Evolutionary conservation across 2,888 invertebrate genomes (phyloP).

Genomic region (Sphaerophoria taeniata): DNA sequence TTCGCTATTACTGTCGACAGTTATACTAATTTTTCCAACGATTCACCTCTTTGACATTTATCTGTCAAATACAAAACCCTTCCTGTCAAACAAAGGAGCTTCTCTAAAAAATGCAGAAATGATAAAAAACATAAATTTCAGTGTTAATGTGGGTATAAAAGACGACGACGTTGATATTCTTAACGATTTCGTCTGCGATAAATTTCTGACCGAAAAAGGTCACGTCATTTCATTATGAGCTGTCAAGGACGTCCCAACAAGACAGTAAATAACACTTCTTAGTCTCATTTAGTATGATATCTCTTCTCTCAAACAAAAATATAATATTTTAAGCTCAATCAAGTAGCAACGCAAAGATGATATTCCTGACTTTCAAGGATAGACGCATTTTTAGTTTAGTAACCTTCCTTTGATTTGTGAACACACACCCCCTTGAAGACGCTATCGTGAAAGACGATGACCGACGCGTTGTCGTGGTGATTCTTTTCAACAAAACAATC

Average conservation of each 20-base stretch:
- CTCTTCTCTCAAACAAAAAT: constrained; percentile 31
- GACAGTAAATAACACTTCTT: constrained; percentile 12
- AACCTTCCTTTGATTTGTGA: constrained; percentile 56
- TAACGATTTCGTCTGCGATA: constrained; percentile 9
- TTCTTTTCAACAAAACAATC: constrained; percentile 30
- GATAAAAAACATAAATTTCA: neutral
- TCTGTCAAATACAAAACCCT: neutral
- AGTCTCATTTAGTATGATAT: neutral
- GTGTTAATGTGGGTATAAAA: neutral
- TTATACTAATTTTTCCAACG: no score
- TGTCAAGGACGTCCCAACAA: constrained; percentile 9
- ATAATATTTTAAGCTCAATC: constrained; percentile 42
- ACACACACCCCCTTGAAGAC: constrained; percentile 24
- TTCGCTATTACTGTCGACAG: no score
- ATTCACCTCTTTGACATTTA: neutral
- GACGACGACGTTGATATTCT: constrained; percentile 6
- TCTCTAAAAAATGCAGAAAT: neutral
- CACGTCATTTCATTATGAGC: constrained; percentile 38
- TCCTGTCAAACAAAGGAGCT: neutral
- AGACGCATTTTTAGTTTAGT: constrained; percentile 67
- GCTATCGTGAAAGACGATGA: no score
- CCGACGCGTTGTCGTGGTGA: constrained; percentile 8
- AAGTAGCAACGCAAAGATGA: constrained; percentile 1
- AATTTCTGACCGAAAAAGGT: constrained; percentile 32
- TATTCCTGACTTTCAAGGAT: constrained; percentile 48